Percentiles rank a stretch among this genome's conserved stretches.
phyloP scores from a whole-genome alignment of 1,140 invertebrate genomes.

The Chrysomallon squamiferum region DNA sequence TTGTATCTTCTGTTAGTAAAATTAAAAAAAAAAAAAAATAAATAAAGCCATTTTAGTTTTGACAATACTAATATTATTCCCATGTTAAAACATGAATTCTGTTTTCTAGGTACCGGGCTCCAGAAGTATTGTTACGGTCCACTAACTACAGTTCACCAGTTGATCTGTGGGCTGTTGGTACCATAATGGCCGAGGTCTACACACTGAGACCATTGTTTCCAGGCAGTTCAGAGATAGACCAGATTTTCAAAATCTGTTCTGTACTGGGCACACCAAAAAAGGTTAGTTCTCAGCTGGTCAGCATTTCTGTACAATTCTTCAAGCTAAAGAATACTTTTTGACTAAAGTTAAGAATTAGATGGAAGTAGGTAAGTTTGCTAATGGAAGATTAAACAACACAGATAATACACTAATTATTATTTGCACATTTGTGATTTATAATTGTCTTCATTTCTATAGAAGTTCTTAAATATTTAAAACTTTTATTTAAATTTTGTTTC shows the following conservation, averaged over 20 bases:
- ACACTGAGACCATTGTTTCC: conserved; percentile 98
- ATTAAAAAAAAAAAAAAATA: too few relatives aligned
- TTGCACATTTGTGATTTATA: too few relatives aligned
- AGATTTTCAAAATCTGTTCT: conserved; percentile 93
- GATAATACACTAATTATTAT: background rate
- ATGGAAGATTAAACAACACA: background rate
- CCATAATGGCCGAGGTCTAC: conserved; percentile 98
- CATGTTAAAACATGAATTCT: too few relatives aligned
- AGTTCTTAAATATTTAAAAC: too few relatives aligned
- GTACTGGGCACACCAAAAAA: conserved; percentile 94
- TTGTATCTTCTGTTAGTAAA: too few relatives aligned
- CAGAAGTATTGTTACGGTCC: conserved; percentile 94
- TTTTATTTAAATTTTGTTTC: too few relatives aligned
- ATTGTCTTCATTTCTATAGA: too few relatives aligned
- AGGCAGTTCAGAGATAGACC: conserved; percentile 93
- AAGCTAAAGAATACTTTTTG: background rate
- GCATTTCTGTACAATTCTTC: background rate
- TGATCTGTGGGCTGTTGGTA: conserved; percentile 94
- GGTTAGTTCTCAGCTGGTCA: conserved; percentile 66
- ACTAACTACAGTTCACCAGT: conserved; percentile 96
- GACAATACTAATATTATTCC: too few relatives aligned
- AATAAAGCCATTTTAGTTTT: too few relatives aligned
- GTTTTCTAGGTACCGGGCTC: conserved; percentile 82
- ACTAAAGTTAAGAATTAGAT: too few relatives aligned
- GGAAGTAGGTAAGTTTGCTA: too few relatives aligned